Evolutionary conservation across 2,888 invertebrate species (phyloP), one percentile per base, ranked within the genome.

Genomic region (Tetragonula carbonaria): DNA sequence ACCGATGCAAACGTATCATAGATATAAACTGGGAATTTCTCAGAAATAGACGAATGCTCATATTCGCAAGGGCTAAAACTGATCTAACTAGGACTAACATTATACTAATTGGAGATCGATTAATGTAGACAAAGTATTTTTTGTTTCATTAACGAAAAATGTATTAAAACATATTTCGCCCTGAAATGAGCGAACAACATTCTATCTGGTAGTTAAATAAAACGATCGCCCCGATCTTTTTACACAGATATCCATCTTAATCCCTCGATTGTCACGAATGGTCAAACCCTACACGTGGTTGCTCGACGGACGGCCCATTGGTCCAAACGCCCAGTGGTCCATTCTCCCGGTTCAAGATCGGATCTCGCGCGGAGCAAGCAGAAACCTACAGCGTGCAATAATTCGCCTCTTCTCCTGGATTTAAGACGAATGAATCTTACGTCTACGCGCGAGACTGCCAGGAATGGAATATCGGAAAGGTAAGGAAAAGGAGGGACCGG

Each of bases 391-490:
- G 78, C 55, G 80, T 84, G 83, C 81, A 82, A 89, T 89, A 87
- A 89, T 89, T 89, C 85, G 86, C 76, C 89, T 78, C 72, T 85
- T 82, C 82, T 75, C 59, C 80, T 63, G 84, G 83, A 88, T 87
- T 87, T 89, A 87, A 90, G 90, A 88, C 86, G 88, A 89, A 91
- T 87, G 91, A 92, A 91, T 91, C 88, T 92, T 91, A 88, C 88
- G 85, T 88, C 85, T 88, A 87, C 87, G 89, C 88, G 89, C 85
- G 90, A 85, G 87, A 63, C 85, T 84, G 89, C 76, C 82, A 81
- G 86, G 79, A 88, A 88, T 77, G 83, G 91, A 90, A 91, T 90
- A 91, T 91, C 89, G 92, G 90, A 87, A 91, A 90, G 90, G 88
- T 90, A 87, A 88, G 85, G 86, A 86, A 86, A 89, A 84, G 85